Evolutionary conservation across 2,113 vertebrate species (phyloP).

Genomic region (Australoheros scitulus): DNA sequence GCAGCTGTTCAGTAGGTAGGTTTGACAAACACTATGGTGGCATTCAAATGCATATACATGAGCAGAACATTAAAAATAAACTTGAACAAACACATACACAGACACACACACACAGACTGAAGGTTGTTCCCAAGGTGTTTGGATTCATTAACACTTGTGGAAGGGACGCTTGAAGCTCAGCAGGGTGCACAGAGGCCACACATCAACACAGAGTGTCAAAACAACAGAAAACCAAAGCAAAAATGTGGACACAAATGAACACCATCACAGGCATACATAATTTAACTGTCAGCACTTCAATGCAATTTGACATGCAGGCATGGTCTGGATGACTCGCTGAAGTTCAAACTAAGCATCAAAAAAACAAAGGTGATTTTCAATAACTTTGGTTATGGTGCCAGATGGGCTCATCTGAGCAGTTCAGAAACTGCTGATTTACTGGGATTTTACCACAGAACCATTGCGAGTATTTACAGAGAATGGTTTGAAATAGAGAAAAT

Average conservation of each 20-base stretch:
- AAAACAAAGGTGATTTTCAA: not conserved
- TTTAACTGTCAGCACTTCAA: fast-evolving
- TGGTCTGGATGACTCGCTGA: not conserved
- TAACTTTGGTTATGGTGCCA: not conserved
- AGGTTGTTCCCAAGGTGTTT: not conserved
- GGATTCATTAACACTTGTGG: constrained; percentile 39
- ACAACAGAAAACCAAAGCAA: not conserved
- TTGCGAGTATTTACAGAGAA: not conserved
- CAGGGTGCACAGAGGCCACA: not conserved
- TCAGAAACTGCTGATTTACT: not conserved
- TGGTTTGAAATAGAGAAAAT: not conserved
- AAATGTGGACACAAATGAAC: not conserved
- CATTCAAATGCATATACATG: not conserved
- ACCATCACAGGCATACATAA: not conserved
- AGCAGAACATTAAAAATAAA: not conserved
- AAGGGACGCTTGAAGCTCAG: constrained; percentile 21
- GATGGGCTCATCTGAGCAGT: not conserved
- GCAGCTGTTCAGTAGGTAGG: not conserved
- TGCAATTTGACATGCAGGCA: not conserved
- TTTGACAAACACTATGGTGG: not conserved
- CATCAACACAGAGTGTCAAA: not conserved
- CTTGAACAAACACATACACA: constrained; percentile 2
- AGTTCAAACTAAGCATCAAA: not conserved
- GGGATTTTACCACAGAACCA: not conserved
- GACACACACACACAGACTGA: not conserved